phyloP scores from a whole-genome alignment of 2,888 invertebrate species.

The Andrena camellia region DNA sequence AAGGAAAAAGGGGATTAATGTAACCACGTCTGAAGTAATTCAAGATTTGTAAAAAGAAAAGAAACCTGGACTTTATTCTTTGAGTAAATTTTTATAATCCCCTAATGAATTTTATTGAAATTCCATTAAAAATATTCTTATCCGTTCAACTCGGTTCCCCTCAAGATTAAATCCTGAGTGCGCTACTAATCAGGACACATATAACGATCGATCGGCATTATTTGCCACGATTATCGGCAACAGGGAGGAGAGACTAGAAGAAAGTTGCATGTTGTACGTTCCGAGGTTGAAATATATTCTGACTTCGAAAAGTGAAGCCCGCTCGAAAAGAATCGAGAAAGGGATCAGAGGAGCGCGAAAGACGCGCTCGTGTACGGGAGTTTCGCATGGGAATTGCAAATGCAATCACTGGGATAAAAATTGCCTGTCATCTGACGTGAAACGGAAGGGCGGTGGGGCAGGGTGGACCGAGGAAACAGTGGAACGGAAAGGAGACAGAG shows the following conservation, averaged over 20 bases:
- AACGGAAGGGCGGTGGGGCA: conserved; percentile 66
- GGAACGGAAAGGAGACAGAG: conserved; percentile 45
- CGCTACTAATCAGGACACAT: too few species aligned
- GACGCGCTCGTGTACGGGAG: conserved; percentile 55
- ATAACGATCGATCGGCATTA: neutral
- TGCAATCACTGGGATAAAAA: conserved; percentile 84
- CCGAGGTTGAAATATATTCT: conserved; percentile 13
- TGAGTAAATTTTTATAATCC: too few species aligned
- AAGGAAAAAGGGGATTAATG: too few species aligned
- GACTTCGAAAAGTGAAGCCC: conserved; percentile 11
- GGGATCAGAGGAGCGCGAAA: conserved; percentile 57
- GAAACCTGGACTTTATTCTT: too few species aligned
- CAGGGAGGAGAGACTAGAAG: neutral
- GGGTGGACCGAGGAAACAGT: conserved; percentile 37
- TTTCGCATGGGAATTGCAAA: conserved; percentile 83
- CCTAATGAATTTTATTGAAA: too few species aligned
- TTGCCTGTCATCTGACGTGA: conserved; percentile 84
- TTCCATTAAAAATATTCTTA: too few species aligned
- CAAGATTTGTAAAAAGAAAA: too few species aligned
- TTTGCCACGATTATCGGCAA: neutral
- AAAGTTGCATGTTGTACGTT: neutral
- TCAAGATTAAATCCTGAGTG: too few species aligned
- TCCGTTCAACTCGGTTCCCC: too few species aligned
- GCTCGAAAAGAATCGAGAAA: conserved; percentile 51
- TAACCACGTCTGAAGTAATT: too few species aligned